Evolutionary conservation across 92 coral and sea anemone species (phyloP).

Genomic region (Phenganax marumi): DNA sequence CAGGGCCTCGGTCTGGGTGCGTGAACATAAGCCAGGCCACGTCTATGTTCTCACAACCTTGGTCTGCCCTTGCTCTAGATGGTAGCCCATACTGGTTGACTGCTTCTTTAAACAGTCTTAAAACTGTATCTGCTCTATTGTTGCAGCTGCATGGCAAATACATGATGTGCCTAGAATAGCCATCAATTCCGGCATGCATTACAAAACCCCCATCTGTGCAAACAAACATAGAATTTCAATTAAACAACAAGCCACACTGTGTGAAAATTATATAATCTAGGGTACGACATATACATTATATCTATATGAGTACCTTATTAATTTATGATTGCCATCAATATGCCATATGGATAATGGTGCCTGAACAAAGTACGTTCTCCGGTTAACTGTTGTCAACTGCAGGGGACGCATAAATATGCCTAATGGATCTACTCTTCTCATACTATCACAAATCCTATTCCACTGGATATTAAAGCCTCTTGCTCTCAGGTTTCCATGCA

Average conservation of each 20-base stretch:
- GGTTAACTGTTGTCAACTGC: slow-evolving; percentile 40
- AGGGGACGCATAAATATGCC: slow-evolving; percentile 63
- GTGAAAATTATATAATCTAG: background rate
- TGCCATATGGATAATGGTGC: slow-evolving; percentile 26
- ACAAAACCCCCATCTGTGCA: slow-evolving; percentile 66
- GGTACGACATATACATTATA: background rate
- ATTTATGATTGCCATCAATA: slow-evolving; percentile 17
- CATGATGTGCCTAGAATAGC: slow-evolving; percentile 59
- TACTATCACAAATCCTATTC: slow-evolving; percentile 59
- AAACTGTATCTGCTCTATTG: slow-evolving; percentile 65
- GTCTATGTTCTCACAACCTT: slow-evolving; percentile 64
- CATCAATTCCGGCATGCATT: slow-evolving; percentile 61
- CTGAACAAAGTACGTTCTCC: slow-evolving; percentile 9
- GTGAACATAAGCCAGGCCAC: slow-evolving; percentile 39
- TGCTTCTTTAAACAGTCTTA: slow-evolving; percentile 52
- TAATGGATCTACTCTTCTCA: slow-evolving; percentile 68
- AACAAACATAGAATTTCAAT: background rate
- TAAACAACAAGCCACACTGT: background rate
- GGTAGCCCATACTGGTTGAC: slow-evolving; percentile 63
- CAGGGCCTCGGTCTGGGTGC: slow-evolving; percentile 8
- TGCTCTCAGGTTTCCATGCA: slow-evolving; percentile 63
- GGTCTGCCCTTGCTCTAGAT: slow-evolving; percentile 62
- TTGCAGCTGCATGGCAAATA: slow-evolving; percentile 56
- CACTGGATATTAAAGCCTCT: slow-evolving; percentile 57
- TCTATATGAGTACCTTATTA: slow-evolving; percentile 14